Percentiles rank a stretch among this genome's conserved stretches.
These are phyloP conservation scores for Pteria penguin DNA, from an alignment of 2,888 invertebrate species.

Conservation along the genomic window DNA sequence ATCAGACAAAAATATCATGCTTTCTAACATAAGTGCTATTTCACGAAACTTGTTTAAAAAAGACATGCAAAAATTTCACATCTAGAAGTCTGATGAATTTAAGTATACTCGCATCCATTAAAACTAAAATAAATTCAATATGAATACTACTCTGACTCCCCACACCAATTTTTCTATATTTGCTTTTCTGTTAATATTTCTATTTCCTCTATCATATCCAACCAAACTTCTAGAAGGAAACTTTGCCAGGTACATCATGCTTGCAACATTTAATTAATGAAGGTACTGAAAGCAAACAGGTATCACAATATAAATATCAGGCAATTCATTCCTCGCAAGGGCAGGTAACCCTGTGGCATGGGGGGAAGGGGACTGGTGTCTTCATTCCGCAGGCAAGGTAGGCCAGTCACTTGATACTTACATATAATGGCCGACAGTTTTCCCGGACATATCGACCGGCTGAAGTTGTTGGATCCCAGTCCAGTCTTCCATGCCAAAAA, in stretches of 20 bases:
- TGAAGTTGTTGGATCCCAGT: conserved; percentile 98
- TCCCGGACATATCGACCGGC: conserved; percentile 98
- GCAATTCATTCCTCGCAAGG: conserved; percentile 5
- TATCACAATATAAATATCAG: conserved; percentile 1
- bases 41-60: background rate
- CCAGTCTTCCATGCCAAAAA: conserved; percentile 98
- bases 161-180: no score
- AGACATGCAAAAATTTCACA: background rate
- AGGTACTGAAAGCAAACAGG: background rate
- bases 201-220: no score
- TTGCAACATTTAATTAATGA: background rate
- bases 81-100: background rate
- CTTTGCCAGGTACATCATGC: conserved; percentile 13
- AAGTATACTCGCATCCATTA: no score
- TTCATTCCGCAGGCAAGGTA: conserved; percentile 24
- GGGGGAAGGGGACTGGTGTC: background rate
- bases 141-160: no score
- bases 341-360: conserved; percentile 1
- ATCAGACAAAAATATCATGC: conserved; percentile 53
- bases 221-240: background rate
- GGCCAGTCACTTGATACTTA: conserved; percentile 82
- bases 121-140: no score
- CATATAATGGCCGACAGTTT: conserved; percentile 97
- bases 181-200: no score
- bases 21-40: conserved; percentile 12